Percentiles rank a stretch among this genome's conserved stretches.
phyloP scores from a whole-genome alignment of 1,140 invertebrate species.

The Megalonaias nervosa region DNA sequence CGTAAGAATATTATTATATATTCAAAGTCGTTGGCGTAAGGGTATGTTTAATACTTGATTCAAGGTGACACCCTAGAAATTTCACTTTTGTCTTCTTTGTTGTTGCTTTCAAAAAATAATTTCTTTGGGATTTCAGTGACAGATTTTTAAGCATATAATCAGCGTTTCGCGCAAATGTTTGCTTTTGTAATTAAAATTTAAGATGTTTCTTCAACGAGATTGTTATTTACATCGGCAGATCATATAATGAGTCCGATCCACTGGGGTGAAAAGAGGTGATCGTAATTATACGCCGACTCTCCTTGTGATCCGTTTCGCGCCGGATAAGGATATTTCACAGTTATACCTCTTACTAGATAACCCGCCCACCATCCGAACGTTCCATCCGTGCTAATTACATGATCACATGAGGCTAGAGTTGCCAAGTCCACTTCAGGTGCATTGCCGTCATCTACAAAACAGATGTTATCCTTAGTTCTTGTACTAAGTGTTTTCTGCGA shows the following conservation, averaged over 20 bases:
- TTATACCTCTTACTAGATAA: conserved; percentile 51
- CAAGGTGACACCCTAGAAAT: no score
- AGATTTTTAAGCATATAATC: no score
- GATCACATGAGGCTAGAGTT: conserved; percentile 49
- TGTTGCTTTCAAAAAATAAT: no score
- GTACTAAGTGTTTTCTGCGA: conserved; percentile 6
- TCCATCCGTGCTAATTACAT: conserved; percentile 52
- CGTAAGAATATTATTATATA: no score
- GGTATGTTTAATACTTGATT: no score
- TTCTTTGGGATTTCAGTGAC: no score
- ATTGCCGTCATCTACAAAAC: conserved; percentile 13
- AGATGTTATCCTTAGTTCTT: background rate
- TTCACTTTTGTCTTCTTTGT: no score
- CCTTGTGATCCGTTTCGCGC: conserved; percentile 18
- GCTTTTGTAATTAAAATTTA: no score
- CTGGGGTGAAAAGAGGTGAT: conserved; percentile 30
- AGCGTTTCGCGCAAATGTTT: no score
- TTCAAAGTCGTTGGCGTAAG: no score
- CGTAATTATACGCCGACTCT: conserved; percentile 12
- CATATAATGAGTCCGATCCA: conserved; percentile 23
- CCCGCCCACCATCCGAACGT: conserved; percentile 59
- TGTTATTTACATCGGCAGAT: no score
- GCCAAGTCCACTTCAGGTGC: conserved; percentile 54
- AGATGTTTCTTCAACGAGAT: no score
- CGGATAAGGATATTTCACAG: conserved; percentile 47